Evolutionary conservation across 1,140 invertebrate genomes (phyloP).

Genomic region (Plutomurus gul): DNA sequence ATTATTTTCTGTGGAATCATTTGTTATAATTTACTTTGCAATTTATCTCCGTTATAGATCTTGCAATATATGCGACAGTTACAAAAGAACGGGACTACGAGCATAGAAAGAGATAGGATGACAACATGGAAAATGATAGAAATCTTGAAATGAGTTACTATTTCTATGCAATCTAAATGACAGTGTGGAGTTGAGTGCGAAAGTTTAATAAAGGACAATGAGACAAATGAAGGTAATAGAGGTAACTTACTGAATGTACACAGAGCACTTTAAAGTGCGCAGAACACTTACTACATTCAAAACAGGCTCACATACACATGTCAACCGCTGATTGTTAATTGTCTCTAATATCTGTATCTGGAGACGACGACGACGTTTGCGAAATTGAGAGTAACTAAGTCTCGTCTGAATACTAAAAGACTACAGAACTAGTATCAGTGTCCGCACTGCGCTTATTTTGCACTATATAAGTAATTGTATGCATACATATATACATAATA

Average conservation of each 20-base stretch:
- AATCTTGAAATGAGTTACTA: not conserved
- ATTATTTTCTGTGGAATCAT: not conserved
- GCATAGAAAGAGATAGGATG: not conserved
- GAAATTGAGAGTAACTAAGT: not conserved
- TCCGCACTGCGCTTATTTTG: not conserved
- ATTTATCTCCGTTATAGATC: slow-evolving; percentile 23
- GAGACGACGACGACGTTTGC: not conserved
- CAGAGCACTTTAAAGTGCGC: not conserved
- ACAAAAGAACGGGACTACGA: not conserved
- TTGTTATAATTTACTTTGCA: slow-evolving; percentile 25
- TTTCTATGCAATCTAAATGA: not conserved
- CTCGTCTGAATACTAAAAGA: not conserved
- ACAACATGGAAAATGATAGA: not conserved
- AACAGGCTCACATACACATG: not conserved
- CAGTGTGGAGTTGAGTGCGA: not conserved
- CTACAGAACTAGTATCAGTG: not conserved
- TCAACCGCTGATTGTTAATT: slow-evolving; percentile 22
- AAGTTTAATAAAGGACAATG: slow-evolving; percentile 23
- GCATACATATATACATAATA: not conserved
- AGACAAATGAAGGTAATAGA: slow-evolving; percentile 9
- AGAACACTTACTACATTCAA: not conserved
- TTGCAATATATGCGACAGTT: slow-evolving; percentile 3
- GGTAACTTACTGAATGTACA: not conserved
- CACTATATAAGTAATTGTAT: not conserved
- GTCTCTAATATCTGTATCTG: not conserved